Evolutionary conservation across 1,140 invertebrate species (phyloP), one percentile per base, ranked within the genome.

Genomic region (Tetragonula clypearis): DNA sequence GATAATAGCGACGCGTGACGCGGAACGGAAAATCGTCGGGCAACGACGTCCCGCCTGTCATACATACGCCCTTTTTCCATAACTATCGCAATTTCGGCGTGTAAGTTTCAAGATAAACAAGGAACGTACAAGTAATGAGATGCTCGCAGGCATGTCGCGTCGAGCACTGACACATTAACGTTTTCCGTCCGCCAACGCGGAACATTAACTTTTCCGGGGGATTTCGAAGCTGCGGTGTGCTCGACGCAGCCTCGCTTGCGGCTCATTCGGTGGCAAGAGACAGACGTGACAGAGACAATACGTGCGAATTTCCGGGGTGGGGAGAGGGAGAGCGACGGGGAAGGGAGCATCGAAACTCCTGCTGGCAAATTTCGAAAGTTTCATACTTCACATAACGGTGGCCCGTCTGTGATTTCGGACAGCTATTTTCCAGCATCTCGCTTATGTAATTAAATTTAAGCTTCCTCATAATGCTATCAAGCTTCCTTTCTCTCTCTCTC

Each of bases 171-270:
- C 82, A 26, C 85, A 68, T 79, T 84, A 79, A 79, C 68, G 71
- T 78, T 84, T 84, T 78, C 82, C 75, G 65, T 60, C 53, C 62
- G 53, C 68, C 66, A 72, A 73, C 69, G 69, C 17, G 78, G 79
- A 86, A 72, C 84, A 79, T 75, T 84, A 86, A 86, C 74, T 86
- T 86, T 84, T 86, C 85, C 81, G 60, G 11, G 17, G 75, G 78
- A 55, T 55, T 85, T 75, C 68, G 60, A 82, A 71, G 26, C 75
- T 30, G 56, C 6, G 6, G 74, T n/a, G n/a, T 41, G 56, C 26
- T 19, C 26, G 15, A 77, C 62, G 56, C 21, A 49, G 30, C 21
- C 69, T 49, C 66, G n/a, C 65, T 81, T 15, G 68, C 69, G 68
- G 83, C 69, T 72, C 72, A n/a, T 76, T 82, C 72, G 58, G 14